A percentile compares a stretch with the other conserved stretches of the same genome.
These are phyloP conservation scores for Pseudomyrmex gracilis DNA, from an alignment of 1,140 invertebrate genomes.

Conservation along the genomic window DNA sequence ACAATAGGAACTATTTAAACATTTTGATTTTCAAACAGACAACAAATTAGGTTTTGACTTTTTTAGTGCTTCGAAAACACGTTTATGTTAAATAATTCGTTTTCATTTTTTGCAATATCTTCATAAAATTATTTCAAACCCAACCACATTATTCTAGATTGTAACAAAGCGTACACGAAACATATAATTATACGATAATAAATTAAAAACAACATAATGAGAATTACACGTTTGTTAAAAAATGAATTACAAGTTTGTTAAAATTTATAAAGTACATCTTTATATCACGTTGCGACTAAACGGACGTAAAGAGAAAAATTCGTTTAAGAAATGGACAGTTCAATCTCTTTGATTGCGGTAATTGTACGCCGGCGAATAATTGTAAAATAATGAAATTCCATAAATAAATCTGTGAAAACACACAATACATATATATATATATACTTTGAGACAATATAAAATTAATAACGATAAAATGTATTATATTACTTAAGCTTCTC, in stretches of 20 bases:
- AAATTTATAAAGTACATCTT: neutral
- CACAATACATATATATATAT: too few species aligned
- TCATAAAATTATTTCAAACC: neutral
- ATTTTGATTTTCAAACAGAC: constrained; percentile 6
- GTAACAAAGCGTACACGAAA: constrained; percentile 10
- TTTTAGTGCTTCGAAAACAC: neutral
- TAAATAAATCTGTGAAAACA: too few species aligned
- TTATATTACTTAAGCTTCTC: neutral
- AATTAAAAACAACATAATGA: neutral
- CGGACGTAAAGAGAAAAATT: neutral
- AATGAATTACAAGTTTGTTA: constrained; percentile 28
- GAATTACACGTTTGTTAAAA: constrained; percentile 26
- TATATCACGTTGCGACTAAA: neutral
- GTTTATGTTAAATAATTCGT: constrained; percentile 14
- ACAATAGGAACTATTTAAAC: neutral
- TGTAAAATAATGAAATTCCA: too few species aligned
- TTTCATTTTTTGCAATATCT: constrained; percentile 1
- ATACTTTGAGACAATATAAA: constrained; percentile 33
- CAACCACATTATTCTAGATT: neutral
- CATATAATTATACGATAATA: neutral
- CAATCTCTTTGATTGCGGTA: too few species aligned
- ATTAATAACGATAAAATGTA: constrained; percentile 57
- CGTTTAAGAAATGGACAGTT: neutral
- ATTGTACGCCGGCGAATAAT: too few species aligned
- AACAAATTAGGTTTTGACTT: constrained; percentile 18